Evolutionary conservation across 2,888 invertebrate species (phyloP).

Genomic region (Pterostichus madidus): DNA sequence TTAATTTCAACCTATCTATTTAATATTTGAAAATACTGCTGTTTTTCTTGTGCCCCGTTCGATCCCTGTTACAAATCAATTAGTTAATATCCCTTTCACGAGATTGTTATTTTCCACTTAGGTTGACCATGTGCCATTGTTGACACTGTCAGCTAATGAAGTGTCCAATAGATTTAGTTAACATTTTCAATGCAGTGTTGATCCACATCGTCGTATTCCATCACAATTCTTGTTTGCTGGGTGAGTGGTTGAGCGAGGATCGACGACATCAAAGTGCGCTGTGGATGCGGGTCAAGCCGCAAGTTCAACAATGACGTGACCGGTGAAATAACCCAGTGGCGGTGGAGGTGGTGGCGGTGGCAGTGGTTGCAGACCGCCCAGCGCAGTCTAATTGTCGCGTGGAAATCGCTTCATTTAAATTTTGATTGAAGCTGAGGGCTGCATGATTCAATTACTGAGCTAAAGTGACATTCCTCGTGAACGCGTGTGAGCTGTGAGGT

Average conservation of each 20-base stretch:
- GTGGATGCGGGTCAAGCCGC: conserved; percentile 57
- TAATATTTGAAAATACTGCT: too few relatives aligned
- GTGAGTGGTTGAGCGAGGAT: background rate
- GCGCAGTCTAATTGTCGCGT: conserved; percentile 34
- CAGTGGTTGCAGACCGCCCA: background rate
- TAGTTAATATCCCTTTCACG: background rate
- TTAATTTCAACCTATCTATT: too few relatives aligned
- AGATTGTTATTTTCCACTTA: conserved; percentile 25
- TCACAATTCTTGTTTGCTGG: background rate
- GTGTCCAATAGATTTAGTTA: background rate
- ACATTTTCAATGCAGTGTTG: conserved; percentile 32
- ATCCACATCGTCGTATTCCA: background rate
- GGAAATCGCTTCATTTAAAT: conserved; percentile 64
- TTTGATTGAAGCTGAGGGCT: conserved; percentile 62
- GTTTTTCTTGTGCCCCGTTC: too few relatives aligned
- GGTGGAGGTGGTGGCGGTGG: too few relatives aligned
- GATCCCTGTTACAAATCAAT: too few relatives aligned
- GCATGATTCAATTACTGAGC: conserved; percentile 54
- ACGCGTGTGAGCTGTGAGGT: background rate
- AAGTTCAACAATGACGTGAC: conserved; percentile 53
- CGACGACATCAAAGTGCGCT: conserved; percentile 42
- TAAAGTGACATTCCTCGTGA: conserved; percentile 33
- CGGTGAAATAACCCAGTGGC: conserved; percentile 30
- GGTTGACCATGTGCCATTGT: background rate
- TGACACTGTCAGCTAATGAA: background rate